Base-by-base conservation (phyloP, 2,797 vertebrate genomes). In the Nannoperca obscura region DNA sequence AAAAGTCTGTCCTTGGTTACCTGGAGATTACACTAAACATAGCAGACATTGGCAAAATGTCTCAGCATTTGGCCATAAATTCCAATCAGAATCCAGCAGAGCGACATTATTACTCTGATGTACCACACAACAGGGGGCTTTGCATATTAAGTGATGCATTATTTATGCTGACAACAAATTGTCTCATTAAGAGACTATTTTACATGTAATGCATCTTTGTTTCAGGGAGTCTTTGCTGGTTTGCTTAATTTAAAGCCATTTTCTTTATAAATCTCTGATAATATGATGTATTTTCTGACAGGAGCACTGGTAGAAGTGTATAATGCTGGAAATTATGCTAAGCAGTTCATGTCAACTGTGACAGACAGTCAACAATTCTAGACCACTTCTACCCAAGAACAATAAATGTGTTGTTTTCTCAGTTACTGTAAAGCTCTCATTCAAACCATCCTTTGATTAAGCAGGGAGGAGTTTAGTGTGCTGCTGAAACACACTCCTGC, bases 111-210 rank as follows among this genome's bases (percentile, higher is more conserved):
- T 85, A 83, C 81, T 71, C 36, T 64, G 78, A 91, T 89, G 78
- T 79, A 65, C 55, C 10, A 14, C 82, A 38, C 85, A 76, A 81
- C 76, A 20, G 87, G 90, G 50, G 60, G 46, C 22, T 69, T 65
- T 80, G 87, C 80, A 88, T 86, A 86, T 87, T 83, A 91, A 90
- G 81, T 68, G 72, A 81, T 66, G 81, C 80, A 84, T 85, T 91
- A 81, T 84, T 89, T 88, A 90, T 77, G 55, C 75, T 58, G 76
- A 78, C 82, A 89, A 86, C 85, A 85, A 81, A 90, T 44, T 74
- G 76, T 81, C 72, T 91, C 81, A 86, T 86, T 83, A 86, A 82
- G 46, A 68, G 38, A 49, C 63, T 40, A 20, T 61, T 87, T 80
- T 27, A 66, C 85, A 78, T 62, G 49, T 46, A 50, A 49, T 38